Base-by-base conservation (phyloP, 2,888 invertebrate genomes). In the Macrophya annulata region DNA sequence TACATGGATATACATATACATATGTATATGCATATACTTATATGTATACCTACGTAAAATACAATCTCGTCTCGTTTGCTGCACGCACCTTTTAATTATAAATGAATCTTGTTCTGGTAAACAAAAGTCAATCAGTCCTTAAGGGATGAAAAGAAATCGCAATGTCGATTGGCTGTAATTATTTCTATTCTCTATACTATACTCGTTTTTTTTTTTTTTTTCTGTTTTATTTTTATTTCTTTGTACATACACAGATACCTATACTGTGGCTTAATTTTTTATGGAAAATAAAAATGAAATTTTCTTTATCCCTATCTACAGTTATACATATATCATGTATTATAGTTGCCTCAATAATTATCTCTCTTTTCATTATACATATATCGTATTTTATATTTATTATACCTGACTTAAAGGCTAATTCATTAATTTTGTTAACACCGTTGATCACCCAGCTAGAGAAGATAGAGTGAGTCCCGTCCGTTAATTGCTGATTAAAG, bases 401-500 rank as follows among this genome's bases (percentile, higher is more conserved):
- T 31, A 48, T 81, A 90, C 90, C 91, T 91, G 91, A 92, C 91
- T 91, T 91, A 89, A 90, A 91, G 91, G 92, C 92, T 93, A 92
- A 93, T 93, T 93, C 92, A 92, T 93, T 93, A 93, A 93, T 93
- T 93, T 62, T 25, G 37, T n/a, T 71, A 51, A 48, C 81, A 17
- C 77, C 77, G 72, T 74, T 74, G 72, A 74, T 81, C 62, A 43
- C 62, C 43, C 62, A 4, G 15, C 43, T 17, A 17, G 68, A 15
- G 62, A 3, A 62, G 62, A 8, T 8, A 48, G 68, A 48, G 37
- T 31, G 83, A 71, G 83, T 40, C 48, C n/a, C 25, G 89, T 89
- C 89, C 89, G 90, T 89, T 91, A 90, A 90, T 91, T 90, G 91
- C 92, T 93, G 93, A 93, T 93, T 92, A 92, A 92, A 92, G 92